Evolutionary conservation across 2,888 invertebrate genomes (phyloP).

Genomic region (Drosophila glabriapex): DNA sequence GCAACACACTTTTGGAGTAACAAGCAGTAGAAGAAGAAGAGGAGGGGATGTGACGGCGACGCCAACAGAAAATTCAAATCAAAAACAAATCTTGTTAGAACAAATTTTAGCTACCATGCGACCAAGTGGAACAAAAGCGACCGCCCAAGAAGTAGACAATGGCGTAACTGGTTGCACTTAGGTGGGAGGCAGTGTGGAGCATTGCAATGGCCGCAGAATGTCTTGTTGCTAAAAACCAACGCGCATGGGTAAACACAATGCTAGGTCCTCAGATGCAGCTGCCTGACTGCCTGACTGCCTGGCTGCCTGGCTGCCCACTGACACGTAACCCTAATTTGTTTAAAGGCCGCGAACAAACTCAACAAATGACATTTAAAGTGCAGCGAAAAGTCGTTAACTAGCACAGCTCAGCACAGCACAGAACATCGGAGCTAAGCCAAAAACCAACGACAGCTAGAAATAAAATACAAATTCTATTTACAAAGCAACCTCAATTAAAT

Average conservation of each 20-base stretch:
- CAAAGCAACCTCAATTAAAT: conserved; percentile 30
- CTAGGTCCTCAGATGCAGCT: conserved; percentile 42
- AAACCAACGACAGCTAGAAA: conserved; percentile 50
- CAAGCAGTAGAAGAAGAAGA: conserved; percentile 14
- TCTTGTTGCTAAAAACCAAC: conserved; percentile 65
- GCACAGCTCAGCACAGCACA: conserved; percentile 5
- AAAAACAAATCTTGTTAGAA: conserved; percentile 77
- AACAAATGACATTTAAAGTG: conserved; percentile 77
- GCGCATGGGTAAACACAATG: conserved; percentile 75
- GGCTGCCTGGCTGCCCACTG: conserved; percentile 30
- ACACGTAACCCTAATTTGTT: conserved; percentile 70
- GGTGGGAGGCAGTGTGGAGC: background rate
- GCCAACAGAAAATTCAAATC: conserved; percentile 53
- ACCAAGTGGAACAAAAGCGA: conserved; percentile 70
- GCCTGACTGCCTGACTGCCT: background rate
- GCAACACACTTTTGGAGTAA: conserved; percentile 49
- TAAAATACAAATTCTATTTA: conserved; percentile 76
- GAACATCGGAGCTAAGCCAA: background rate
- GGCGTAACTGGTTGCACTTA: background rate
- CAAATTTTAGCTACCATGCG: conserved; percentile 72
- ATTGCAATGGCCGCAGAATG: conserved; percentile 39
- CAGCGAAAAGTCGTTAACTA: conserved; percentile 78
- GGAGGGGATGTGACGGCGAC: background rate
- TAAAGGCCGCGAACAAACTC: conserved; percentile 71
- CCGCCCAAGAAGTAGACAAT: conserved; percentile 41